Evolutionary conservation across 2,113 vertebrate species (phyloP).

Genomic region (Crotalus viridis): DNA sequence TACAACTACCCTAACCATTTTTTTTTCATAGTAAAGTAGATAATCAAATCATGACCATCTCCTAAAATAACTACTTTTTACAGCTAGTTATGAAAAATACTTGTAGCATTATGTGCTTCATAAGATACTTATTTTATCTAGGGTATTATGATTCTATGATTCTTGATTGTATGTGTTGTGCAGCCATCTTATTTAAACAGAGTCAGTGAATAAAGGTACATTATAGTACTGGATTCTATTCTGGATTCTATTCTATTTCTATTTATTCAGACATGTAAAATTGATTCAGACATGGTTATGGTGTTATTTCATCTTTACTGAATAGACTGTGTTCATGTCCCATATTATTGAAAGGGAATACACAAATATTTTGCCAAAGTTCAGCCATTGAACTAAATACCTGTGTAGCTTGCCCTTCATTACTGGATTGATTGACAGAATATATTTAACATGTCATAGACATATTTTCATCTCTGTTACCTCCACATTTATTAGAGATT

Average conservation of each 20-base stretch:
- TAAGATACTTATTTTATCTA: background rate
- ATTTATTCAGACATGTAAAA: background rate
- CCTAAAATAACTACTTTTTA: background rate
- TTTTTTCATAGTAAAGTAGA: background rate
- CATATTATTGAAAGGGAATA: background rate
- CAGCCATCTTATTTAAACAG: background rate
- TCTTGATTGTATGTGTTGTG: background rate
- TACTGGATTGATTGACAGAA: background rate
- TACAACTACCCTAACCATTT: background rate
- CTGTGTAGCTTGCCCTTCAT: background rate
- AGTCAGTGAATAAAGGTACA: background rate
- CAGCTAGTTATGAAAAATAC: background rate
- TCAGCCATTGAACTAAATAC: background rate
- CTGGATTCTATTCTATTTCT: background rate
- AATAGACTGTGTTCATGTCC: background rate
- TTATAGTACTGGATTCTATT: background rate
- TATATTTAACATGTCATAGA: background rate
- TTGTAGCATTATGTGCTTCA: background rate
- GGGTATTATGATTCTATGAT: background rate
- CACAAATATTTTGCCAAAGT: background rate
- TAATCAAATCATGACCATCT: background rate
- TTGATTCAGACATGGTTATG: background rate
- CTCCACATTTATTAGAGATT: background rate
- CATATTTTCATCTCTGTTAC: background rate
- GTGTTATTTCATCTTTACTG: background rate